These are phyloP conservation scores for Sebastes diaconus DNA, from an alignment of 2,797 vertebrate genomes.

Conservation along the genomic window DNA sequence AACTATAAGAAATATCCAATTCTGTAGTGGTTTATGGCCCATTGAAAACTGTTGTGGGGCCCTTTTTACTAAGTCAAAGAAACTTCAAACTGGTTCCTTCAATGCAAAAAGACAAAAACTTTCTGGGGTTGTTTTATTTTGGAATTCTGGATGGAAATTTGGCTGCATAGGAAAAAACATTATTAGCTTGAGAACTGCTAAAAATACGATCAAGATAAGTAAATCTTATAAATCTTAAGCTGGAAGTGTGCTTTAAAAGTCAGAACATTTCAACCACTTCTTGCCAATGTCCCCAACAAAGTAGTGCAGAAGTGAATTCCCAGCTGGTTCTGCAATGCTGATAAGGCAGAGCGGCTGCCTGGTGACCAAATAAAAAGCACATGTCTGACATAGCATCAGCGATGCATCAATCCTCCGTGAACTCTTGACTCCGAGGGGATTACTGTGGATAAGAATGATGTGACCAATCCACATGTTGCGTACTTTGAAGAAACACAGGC, in stretches of 20 bases:
- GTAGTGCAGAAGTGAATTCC: conserved; percentile 52
- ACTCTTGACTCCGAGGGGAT: conserved; percentile 69
- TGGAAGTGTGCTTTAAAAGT: conserved; percentile 14
- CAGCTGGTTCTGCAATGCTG: conserved; percentile 66
- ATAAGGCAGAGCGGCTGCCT: conserved; percentile 63
- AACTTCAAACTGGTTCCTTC: neutral
- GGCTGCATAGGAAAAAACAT: neutral
- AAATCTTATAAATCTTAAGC: conserved; percentile 2
- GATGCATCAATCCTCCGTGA: conserved; percentile 70
- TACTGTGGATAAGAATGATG: conserved; percentile 52
- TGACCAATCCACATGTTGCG: conserved; percentile 43
- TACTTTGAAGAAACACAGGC: conserved; percentile 34
- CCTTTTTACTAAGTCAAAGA: neutral
- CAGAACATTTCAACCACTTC: neutral
- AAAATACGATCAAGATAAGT: conserved; percentile 6
- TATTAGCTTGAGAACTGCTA: neutral
- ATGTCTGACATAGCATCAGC: conserved; percentile 70
- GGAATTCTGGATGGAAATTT: neutral
- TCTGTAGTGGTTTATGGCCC: neutral
- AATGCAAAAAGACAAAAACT: neutral
- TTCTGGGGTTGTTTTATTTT: neutral
- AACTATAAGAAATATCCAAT: neutral
- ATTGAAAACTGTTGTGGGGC: neutral
- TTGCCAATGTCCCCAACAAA: conserved; percentile 35
- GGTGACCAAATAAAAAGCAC: conserved; percentile 77